Evolutionary conservation across 1,140 invertebrate species (phyloP).

Genomic region (Magallana angulata): DNA sequence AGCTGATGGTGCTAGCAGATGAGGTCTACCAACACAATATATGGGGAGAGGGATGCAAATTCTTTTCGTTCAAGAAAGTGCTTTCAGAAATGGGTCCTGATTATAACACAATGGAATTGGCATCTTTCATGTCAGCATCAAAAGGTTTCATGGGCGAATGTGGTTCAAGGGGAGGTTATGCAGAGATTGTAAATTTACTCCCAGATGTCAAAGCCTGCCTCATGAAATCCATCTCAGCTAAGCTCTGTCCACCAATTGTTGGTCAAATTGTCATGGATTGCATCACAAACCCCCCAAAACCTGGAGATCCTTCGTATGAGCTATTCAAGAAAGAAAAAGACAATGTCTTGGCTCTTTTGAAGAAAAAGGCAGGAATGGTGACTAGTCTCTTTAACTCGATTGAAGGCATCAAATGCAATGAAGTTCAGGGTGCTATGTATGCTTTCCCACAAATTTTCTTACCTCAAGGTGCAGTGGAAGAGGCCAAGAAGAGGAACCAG

Average conservation of each 20-base stretch:
- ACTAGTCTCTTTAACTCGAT: conserved; percentile 95
- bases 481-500: conserved; percentile 78
- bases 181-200: conserved; percentile 93
- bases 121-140: conserved; percentile 97
- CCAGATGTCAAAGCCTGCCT: conserved; percentile 88
- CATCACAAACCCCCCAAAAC: conserved; percentile 89
- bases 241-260: conserved; percentile 93
- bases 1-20: conserved; percentile 95
- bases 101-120: conserved; percentile 91
- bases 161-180: conserved; percentile 95
- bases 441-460: conserved; percentile 87
- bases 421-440: conserved; percentile 98
- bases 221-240: conserved; percentile 94
- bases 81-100: conserved; percentile 92
- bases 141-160: conserved; percentile 93
- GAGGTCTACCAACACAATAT: conserved; percentile 97
- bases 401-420: conserved; percentile 91
- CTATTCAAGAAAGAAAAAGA: conserved; percentile 85
- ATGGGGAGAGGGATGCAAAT: conserved; percentile 91
- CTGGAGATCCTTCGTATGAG: conserved; percentile 88
- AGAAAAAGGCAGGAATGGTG: conserved; percentile 89
- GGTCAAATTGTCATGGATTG: conserved; percentile 90
- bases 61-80: conserved; percentile 97
- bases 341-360: conserved; percentile 88
- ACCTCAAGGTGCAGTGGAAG: conserved; percentile 79